Evolutionary conservation across 2,113 vertebrate genomes (phyloP).

Genomic region (Ceyx melanurus): DNA sequence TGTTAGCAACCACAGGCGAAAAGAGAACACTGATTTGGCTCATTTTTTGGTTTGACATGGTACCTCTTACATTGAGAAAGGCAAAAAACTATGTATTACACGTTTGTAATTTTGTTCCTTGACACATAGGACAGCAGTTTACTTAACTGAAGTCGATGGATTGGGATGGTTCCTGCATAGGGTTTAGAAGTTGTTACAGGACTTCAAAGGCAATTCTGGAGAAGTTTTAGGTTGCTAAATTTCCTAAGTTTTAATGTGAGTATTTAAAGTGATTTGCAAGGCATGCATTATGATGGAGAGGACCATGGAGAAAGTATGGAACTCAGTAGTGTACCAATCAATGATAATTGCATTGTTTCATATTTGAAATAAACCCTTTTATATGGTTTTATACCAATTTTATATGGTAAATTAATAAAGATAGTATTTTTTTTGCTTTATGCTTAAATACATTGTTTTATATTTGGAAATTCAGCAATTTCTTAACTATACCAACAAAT

Average conservation of each 20-base stretch:
- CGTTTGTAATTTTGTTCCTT: neutral
- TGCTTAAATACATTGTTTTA: neutral
- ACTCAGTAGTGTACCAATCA: neutral
- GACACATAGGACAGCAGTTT: neutral
- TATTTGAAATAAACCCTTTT: neutral
- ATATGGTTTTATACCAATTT: too few relatives aligned
- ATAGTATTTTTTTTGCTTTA: neutral
- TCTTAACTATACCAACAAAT: neutral
- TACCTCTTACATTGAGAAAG: neutral
- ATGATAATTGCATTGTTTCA: neutral
- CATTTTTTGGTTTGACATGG: neutral
- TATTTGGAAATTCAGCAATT: neutral
- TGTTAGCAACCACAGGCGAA: neutral
- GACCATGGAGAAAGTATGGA: neutral
- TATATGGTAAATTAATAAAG: neutral
- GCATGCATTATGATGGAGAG: neutral
- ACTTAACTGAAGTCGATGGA: neutral
- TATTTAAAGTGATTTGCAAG: neutral
- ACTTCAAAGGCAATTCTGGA: neutral
- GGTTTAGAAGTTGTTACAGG: neutral
- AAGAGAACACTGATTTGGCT: neutral
- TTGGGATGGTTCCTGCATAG: neutral
- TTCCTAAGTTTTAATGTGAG: neutral
- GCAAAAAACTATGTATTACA: neutral
- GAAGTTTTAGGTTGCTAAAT: neutral